Evolutionary conservation across 2,797 vertebrate species (phyloP).

Genomic region (Peromyscus melanophrys): DNA sequence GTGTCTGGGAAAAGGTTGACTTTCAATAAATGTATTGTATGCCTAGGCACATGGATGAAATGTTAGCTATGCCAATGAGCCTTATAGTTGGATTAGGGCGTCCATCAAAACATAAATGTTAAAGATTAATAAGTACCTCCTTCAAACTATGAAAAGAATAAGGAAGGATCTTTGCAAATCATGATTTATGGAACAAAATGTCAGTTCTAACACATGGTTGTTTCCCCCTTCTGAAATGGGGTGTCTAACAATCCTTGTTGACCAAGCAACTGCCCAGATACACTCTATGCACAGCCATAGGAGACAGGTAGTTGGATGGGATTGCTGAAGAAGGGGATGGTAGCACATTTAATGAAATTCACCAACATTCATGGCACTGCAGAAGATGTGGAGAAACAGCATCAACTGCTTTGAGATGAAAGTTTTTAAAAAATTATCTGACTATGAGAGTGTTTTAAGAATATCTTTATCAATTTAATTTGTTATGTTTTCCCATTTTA

Average conservation of each 20-base stretch:
- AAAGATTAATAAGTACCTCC: neutral
- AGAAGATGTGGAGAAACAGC: neutral
- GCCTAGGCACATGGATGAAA: neutral
- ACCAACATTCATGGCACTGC: neutral
- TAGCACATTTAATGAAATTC: neutral
- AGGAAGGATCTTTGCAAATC: neutral
- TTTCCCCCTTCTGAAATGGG: neutral
- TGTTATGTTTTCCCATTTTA: slow-evolving; percentile 52
- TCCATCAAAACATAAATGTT: neutral
- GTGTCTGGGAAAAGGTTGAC: neutral
- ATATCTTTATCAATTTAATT: slow-evolving; percentile 66
- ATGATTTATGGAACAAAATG: neutral
- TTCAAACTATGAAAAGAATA: neutral
- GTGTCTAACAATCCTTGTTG: too few species aligned
- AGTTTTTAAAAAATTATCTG: slow-evolving; percentile 45
- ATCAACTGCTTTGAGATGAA: neutral
- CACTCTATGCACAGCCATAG: neutral
- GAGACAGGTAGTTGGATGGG: neutral
- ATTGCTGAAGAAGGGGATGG: neutral
- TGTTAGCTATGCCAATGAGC: neutral
- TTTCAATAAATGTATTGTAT: neutral
- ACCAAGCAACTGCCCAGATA: neutral
- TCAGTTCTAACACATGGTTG: neutral
- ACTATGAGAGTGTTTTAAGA: slow-evolving; percentile 52
- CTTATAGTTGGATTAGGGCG: neutral